These are phyloP conservation scores for Sminthurides aquaticus DNA, from an alignment of 2,888 invertebrate species.

Conservation along the genomic window DNA sequence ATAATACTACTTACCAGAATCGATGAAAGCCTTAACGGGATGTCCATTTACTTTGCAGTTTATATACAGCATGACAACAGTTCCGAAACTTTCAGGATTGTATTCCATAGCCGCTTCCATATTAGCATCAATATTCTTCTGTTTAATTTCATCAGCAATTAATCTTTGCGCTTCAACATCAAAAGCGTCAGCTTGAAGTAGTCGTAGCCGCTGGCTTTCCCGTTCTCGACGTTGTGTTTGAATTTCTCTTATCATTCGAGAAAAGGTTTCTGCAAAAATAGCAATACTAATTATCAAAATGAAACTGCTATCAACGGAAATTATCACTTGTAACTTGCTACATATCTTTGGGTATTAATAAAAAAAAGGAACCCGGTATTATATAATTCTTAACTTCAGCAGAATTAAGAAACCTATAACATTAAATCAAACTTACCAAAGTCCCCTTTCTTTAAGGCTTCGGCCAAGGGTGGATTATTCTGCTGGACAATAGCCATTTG, in stretches of 20 bases:
- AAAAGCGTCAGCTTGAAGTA: constrained; percentile 90
- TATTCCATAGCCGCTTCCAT: constrained; percentile 99
- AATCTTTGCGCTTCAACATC: constrained; percentile 89
- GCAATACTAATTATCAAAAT: constrained; percentile 1
- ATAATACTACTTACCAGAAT: constrained; percentile 60
- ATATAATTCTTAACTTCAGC: too few species aligned
- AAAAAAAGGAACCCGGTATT: too few species aligned
- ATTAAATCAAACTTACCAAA: constrained; percentile 50
- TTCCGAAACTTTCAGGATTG: constrained; percentile 96
- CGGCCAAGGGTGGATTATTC: constrained; percentile 85
- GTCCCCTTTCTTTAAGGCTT: constrained; percentile 78
- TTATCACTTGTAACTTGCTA: too few species aligned
- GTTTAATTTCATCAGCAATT: constrained; percentile 91
- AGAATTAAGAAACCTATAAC: neutral
- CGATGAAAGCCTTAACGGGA: constrained; percentile 96
- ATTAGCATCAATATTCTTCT: constrained; percentile 92
- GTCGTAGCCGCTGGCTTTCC: constrained; percentile 72
- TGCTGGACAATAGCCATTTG: constrained; percentile 83
- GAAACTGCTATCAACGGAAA: neutral
- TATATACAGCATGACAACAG: constrained; percentile 94
- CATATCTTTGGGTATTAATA: too few species aligned
- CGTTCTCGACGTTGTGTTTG: constrained; percentile 71
- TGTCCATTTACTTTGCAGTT: constrained; percentile 94
- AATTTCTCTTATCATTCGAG: constrained; percentile 71
- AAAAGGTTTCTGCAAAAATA: constrained; percentile 60